Base-by-base conservation (phyloP, 2,797 vertebrate genomes). In the Allobates femoralis region DNA sequence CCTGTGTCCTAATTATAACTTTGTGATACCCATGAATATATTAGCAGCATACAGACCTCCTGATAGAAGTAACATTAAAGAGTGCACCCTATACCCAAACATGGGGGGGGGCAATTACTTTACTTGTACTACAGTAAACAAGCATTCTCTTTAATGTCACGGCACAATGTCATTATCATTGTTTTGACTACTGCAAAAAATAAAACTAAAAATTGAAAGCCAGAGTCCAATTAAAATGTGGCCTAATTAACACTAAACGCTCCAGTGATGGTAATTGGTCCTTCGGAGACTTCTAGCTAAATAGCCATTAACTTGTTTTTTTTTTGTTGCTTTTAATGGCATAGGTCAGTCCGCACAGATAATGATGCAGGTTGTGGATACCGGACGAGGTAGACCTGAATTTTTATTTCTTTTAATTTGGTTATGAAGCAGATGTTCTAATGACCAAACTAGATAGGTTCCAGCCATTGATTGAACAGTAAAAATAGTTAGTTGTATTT, bases 211-310 rank as follows among this genome's bases (percentile, higher is more conserved):
- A 73, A n/a, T 26, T 73, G 23, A 84, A 91, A 88, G 78, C 0
- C 32, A 81, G 84, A 79, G 85, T 84, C 90, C 91, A 92, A 92
- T 92, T 91, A 90, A 89, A 91, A 89, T 79, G 77, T 81, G 41
- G 60, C 85, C 90, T 90, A 91, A 90, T 90, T 89, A 91, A 91
- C 90, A 88, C 84, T 89, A 88, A 32, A 78, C 85, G 51, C 26
- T 34, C 81, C 81, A 85, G 81, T 32, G 74, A 86, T 86, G 88
- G 28, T 88, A 88, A 89, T 88, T 85, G 85, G 89, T 83, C 73
- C 85, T 91, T 84, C 14, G 89, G 91, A 85, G 92, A 91, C 87
- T 82, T 83, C 3, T 2, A 81, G 80, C 50, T 84, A 46, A 90
- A 50, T 46, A 41, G n/a, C 26, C 71, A 34, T 55, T 58, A 76